A percentile compares a stretch with the other conserved stretches of the same genome.
Evolutionary conservation across 1,140 invertebrate species (phyloP).

Genomic region (Drosophila prosaltans): DNA sequence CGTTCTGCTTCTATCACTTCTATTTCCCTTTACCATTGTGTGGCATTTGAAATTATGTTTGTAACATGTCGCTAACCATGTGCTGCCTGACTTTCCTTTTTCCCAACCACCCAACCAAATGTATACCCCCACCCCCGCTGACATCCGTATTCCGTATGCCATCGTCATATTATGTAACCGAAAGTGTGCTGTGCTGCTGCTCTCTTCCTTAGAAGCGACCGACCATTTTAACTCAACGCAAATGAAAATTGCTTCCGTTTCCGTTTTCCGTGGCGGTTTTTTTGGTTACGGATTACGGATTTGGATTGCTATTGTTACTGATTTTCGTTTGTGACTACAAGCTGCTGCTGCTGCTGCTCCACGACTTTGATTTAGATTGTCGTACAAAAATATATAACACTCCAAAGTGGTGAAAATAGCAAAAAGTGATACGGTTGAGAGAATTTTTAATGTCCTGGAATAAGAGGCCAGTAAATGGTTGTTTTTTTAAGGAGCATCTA

Average conservation of each 20-base stretch:
- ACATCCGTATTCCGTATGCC: neutral
- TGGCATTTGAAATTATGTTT: conserved; percentile 73
- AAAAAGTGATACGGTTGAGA: neutral
- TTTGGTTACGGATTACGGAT: conserved; percentile 42
- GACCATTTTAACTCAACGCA: conserved; percentile 71
- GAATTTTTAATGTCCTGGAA: neutral
- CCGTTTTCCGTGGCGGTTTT: conserved; percentile 53
- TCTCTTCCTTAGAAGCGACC: conserved; percentile 50
- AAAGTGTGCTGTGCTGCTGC: conserved; percentile 14
- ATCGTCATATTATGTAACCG: conserved; percentile 10
- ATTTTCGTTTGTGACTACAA: conserved; percentile 51
- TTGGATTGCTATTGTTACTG: conserved; percentile 67
- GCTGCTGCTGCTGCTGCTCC: conserved; percentile 25
- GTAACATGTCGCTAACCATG: conserved; percentile 69
- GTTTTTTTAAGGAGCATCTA: neutral
- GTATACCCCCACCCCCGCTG: neutral
- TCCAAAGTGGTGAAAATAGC: neutral
- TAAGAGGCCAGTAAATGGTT: too few species aligned
- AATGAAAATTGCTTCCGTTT: conserved; percentile 81
- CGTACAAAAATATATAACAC: neutral
- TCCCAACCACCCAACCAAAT: neutral
- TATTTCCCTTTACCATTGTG: conserved; percentile 54
- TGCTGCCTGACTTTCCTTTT: conserved; percentile 28
- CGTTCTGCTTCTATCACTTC: conserved; percentile 25
- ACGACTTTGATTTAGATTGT: conserved; percentile 44